A percentile compares a stretch with the other conserved stretches of the same genome.
Evolutionary conservation across 2,888 invertebrate species (phyloP).

Genomic region (Conistra vaccinii): DNA sequence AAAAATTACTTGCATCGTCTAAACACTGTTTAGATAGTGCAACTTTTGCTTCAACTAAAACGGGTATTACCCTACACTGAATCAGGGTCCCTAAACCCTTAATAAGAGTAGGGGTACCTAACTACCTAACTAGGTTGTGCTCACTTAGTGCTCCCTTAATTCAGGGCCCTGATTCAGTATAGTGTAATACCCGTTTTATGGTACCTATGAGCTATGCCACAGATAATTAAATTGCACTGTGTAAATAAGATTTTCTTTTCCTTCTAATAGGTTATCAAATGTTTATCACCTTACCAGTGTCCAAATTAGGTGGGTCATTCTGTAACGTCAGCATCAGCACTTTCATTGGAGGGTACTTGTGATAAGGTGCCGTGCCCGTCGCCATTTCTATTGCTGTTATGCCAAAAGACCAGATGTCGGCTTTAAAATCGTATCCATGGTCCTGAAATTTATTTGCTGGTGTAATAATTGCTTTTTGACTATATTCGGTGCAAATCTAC

Average conservation of each 20-base stretch:
- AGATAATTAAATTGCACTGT: not conserved
- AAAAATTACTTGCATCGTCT: no score
- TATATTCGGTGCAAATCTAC: constrained; percentile 15
- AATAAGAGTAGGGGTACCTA: no score
- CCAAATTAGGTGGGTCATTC: constrained; percentile 99
- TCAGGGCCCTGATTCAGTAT: no score
- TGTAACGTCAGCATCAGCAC: constrained; percentile 99
- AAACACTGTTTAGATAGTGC: no score
- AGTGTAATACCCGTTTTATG: no score
- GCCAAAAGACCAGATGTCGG: constrained; percentile 95
- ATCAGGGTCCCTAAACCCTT: no score
- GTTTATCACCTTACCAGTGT: constrained; percentile 91
- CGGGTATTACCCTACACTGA: no score
- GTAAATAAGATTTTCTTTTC: not conserved
- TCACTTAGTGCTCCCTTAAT: no score
- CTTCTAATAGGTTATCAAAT: not conserved
- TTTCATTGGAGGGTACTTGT: constrained; percentile 99
- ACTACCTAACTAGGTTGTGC: no score
- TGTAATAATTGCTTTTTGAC: constrained; percentile 15
- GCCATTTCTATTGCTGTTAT: constrained; percentile 99
- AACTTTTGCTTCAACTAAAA: no score
- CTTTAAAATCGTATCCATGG: constrained; percentile 99
- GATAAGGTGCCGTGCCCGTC: constrained; percentile 99
- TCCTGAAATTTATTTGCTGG: constrained; percentile 90
- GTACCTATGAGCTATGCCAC: no score